Conservation (phyloP, 2,113 vertebrate species). For the Piprites chloris region DNA sequence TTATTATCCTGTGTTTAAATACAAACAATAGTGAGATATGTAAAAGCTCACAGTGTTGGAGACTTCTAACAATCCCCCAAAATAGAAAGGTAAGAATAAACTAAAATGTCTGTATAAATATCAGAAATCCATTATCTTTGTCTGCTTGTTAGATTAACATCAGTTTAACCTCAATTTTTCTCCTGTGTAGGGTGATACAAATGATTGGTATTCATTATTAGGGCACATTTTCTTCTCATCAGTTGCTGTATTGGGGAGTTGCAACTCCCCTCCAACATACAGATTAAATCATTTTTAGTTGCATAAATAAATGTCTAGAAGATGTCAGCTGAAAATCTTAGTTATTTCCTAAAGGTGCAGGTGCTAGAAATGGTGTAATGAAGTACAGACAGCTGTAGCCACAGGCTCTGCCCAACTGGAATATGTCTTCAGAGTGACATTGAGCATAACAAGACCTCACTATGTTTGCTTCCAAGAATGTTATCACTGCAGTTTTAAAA, state of each 20-base stretch:
- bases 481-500: slow-evolving; percentile 53
- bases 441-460: slow-evolving; percentile 52
- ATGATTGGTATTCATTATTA: background rate
- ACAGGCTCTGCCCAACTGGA: slow-evolving; percentile 45
- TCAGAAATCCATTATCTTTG: slow-evolving; percentile 18
- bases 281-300: slow-evolving; percentile 60
- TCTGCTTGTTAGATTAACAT: slow-evolving; percentile 19
- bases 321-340: slow-evolving; percentile 70
- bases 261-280: background rate
- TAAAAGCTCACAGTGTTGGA: background rate
- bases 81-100: background rate
- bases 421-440: slow-evolving; percentile 61
- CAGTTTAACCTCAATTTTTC: slow-evolving; percentile 21
- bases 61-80: background rate
- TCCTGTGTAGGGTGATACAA: background rate
- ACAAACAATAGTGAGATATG: background rate
- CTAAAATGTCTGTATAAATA: background rate
- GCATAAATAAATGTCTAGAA: slow-evolving; percentile 64
- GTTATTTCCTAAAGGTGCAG: slow-evolving; percentile 72
- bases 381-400: slow-evolving; percentile 64
- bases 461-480: slow-evolving; percentile 60
- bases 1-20: background rate
- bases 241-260: background rate
- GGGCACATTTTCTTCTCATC: slow-evolving; percentile 24
- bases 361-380: slow-evolving; percentile 57